These are phyloP conservation scores for Cataglyphis hispanica DNA, from an alignment of 1,140 invertebrate genomes.

Conservation along the genomic window DNA sequence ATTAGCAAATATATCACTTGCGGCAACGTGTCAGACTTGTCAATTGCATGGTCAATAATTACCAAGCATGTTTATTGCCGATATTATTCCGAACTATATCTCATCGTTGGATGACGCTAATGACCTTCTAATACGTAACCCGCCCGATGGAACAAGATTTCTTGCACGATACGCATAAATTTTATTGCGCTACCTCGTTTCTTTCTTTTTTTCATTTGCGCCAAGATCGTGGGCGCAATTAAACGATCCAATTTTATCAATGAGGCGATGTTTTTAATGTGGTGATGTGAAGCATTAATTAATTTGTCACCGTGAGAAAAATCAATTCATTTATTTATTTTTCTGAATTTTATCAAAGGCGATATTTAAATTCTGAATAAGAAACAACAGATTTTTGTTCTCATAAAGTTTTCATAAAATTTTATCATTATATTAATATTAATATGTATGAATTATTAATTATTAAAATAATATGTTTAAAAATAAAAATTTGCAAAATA, in stretches of 20 bases:
- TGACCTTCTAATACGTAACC: neutral
- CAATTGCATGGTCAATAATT: conserved; percentile 35
- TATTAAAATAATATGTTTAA: neutral
- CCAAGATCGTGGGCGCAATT: neutral
- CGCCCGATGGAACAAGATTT: neutral
- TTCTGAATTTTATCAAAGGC: neutral
- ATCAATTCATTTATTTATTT: neutral
- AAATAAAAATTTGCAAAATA: neutral
- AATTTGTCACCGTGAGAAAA: neutral
- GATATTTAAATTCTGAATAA: neutral
- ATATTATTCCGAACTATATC: conserved; percentile 1
- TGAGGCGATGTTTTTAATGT: neutral
- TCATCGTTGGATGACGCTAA: conserved; percentile 32
- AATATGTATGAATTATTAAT: too few relatives aligned
- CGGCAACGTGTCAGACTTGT: conserved; percentile 12
- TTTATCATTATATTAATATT: neutral
- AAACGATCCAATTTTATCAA: neutral
- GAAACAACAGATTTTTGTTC: neutral
- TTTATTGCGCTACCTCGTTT: neutral
- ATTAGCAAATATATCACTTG: conserved; percentile 26
- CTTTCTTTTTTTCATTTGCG: neutral
- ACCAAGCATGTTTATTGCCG: conserved; percentile 20
- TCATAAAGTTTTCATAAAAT: neutral
- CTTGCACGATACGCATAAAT: conserved; percentile 19
- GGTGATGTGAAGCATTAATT: neutral